These are phyloP conservation scores for Tipula unca DNA, from an alignment of 2,888 invertebrate species.

Conservation along the genomic window DNA sequence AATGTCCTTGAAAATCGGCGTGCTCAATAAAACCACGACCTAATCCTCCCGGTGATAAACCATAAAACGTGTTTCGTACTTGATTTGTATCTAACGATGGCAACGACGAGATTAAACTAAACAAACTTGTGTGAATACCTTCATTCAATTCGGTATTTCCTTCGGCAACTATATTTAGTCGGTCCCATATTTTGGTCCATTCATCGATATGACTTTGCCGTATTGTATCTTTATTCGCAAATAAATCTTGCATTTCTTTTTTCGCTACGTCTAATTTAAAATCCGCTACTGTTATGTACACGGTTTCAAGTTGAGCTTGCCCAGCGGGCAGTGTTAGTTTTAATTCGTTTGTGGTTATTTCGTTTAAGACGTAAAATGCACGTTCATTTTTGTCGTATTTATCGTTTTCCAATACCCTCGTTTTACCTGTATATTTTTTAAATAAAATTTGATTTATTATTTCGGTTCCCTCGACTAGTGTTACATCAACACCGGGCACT, in stretches of 20 bases:
- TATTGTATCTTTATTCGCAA: background rate
- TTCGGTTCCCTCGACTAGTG: background rate
- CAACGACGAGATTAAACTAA: slow-evolving; percentile 49
- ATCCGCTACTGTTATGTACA: background rate
- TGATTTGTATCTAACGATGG: slow-evolving; percentile 46
- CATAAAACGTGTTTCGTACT: slow-evolving; percentile 43
- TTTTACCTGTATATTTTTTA: background rate
- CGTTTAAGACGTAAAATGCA: background rate
- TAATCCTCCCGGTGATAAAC: slow-evolving; percentile 49
- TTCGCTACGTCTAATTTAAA: background rate
- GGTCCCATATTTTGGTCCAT: slow-evolving; percentile 19
- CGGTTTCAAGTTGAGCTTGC: background rate
- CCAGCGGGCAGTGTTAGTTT: background rate
- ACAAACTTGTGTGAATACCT: slow-evolving; percentile 48
- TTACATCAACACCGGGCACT: background rate
- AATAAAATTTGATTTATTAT: background rate
- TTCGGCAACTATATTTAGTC: slow-evolving; percentile 15
- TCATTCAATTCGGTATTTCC: slow-evolving; percentile 8
- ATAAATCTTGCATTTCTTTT: background rate
- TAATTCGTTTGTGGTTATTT: background rate
- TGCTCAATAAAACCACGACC: slow-evolving; percentile 42
- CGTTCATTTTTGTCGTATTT: background rate
- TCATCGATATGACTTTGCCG: background rate
- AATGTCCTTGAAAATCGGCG: slow-evolving; percentile 47
- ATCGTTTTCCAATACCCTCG: background rate